Conservation (phyloP, 2,113 vertebrate species). For the Mionectes macconnelli region DNA sequence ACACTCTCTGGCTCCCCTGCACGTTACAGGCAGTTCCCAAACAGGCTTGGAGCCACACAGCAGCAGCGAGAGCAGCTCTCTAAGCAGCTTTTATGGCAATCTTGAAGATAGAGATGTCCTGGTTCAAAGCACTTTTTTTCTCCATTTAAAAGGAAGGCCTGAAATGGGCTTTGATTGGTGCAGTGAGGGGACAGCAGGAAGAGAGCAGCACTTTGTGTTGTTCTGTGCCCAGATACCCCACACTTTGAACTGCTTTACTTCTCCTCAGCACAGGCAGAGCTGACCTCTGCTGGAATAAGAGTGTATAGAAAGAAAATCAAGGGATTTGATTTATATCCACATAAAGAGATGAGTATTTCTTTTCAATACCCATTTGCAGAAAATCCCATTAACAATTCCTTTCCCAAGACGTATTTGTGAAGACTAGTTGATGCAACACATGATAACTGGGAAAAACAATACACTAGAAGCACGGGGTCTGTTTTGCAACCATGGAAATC, state of each 20-base stretch:
- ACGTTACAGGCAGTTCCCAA: background rate
- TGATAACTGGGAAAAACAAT: background rate
- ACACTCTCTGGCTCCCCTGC: background rate
- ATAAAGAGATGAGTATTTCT: background rate
- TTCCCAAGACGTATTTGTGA: background rate
- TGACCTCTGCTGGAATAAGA: background rate
- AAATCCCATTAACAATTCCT: background rate
- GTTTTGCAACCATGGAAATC: background rate
- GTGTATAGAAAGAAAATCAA: background rate
- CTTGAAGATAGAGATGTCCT: background rate
- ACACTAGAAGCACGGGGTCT: fast-evolving
- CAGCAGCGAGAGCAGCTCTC: background rate
- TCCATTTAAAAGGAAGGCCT: background rate
- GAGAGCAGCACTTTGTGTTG: background rate
- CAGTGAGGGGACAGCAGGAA: background rate
- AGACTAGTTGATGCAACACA: background rate
- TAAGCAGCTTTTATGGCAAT: background rate
- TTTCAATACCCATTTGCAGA: background rate
- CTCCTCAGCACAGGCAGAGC: background rate
- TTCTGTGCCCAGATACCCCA: background rate
- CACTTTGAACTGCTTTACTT: background rate
- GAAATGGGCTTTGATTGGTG: background rate
- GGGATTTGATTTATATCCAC: background rate
- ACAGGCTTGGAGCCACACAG: background rate
- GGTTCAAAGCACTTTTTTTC: background rate